Base-by-base conservation (phyloP, 2,797 vertebrate species). In the Eleutherodactylus coqui region DNA sequence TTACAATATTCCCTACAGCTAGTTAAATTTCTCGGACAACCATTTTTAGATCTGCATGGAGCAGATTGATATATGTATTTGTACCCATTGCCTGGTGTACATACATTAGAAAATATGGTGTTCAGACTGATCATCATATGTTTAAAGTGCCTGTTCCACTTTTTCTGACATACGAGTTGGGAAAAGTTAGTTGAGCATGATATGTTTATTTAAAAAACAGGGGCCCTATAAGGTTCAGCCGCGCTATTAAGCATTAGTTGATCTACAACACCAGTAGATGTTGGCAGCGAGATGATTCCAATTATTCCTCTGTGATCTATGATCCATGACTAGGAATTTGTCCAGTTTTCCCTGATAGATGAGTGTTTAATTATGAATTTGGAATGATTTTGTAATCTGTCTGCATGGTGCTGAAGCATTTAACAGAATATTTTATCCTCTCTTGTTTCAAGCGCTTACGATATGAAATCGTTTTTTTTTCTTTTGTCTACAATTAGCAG, bases 401-500 rank as follows among this genome's bases (percentile, higher is more conserved):
- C 79, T 82, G 16, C 51, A 21, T 24, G 24, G 38, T 83, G 41
- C 69, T 73, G 29, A 41, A 73, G n/a, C 67, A 58, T 67, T 60
- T 60, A 49, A 24, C 49, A 83, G 36, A 58, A 38, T 43, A 2
- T 58, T 83, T 60, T 75, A 75, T 49, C 70, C 53, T 45, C 19
- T 58, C 53, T 60, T 75, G 13, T 75, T 75, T 34, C n/a, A 60
- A 75, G 36, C 43, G 24, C 55, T 75, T 83, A 83, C 32, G n/a
- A 62, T 62, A 49, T 62, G n/a, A 62, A 62, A 64, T 27, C 3
- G 1, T 79, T 60, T 47, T 62, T 36, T 45, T 41, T 69, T 32
- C 14, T 58, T n/a, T 83, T 60, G 27, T 49, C 53, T 64, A 38
- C 72, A 76, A 62, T 84, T 84, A 62, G 21, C 43, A 67, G 75